A percentile compares a stretch with the other conserved stretches of the same genome.
Conservation (phyloP, 2,888 invertebrate genomes). For the Petrophora chlorosata region DNA sequence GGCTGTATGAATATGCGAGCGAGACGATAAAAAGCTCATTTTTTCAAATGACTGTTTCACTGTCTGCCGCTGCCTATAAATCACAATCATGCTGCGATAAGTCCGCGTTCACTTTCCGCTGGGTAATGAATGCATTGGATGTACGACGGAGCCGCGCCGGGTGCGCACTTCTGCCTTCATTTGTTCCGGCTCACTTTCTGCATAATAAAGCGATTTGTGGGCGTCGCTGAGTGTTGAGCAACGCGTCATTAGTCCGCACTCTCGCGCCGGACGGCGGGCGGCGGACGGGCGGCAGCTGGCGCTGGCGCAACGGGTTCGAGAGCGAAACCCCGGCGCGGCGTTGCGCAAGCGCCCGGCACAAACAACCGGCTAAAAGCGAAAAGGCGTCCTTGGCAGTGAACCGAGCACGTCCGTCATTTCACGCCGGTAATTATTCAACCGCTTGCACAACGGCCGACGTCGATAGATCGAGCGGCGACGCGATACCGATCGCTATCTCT, state of each 20-base stretch:
- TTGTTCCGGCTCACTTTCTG: constrained; percentile 62
- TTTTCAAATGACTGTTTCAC: constrained; percentile 38
- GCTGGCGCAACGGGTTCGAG: constrained; percentile 50
- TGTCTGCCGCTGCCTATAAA: constrained; percentile 44
- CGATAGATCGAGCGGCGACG: constrained; percentile 41
- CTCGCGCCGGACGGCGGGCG: constrained; percentile 40
- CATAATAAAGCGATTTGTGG: constrained; percentile 65
- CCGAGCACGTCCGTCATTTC: constrained; percentile 60
- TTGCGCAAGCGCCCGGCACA: constrained; percentile 56
- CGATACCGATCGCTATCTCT: constrained; percentile 55
- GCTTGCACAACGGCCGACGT: constrained; percentile 57
- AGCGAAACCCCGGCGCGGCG: constrained; percentile 48
- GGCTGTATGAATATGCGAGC: constrained; percentile 74
- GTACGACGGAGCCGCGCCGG: constrained; percentile 29
- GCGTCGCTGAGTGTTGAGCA: constrained; percentile 51
- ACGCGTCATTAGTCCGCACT: constrained; percentile 51
- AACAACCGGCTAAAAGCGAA: constrained; percentile 62
- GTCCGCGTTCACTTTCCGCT: constrained; percentile 55
- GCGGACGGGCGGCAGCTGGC: constrained; percentile 32
- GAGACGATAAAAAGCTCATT: constrained; percentile 67
- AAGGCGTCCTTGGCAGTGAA: constrained; percentile 74
- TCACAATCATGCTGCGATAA: constrained; percentile 57
- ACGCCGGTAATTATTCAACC: constrained; percentile 62
- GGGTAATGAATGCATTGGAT: constrained; percentile 45
- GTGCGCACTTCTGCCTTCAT: constrained; percentile 40